Percentiles rank a stretch among this genome's conserved stretches.
Conservation (phyloP, 1,140 invertebrate species). For the Mya arenaria region DNA sequence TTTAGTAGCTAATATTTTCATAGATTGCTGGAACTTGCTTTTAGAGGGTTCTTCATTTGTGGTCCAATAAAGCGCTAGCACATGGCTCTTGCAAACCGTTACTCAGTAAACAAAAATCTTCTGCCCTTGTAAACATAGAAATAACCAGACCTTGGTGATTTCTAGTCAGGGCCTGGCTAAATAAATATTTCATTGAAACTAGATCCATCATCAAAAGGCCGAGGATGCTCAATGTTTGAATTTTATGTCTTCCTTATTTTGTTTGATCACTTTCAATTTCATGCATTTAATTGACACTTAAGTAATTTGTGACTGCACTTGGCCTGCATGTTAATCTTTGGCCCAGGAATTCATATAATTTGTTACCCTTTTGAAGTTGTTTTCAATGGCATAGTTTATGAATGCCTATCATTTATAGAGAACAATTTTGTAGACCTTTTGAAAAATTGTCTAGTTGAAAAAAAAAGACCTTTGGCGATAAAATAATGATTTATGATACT, state of each 20-base stretch:
- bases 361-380: no score
- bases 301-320: no score
- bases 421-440: no score
- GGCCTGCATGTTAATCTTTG: no score
- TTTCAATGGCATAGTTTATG: no score
- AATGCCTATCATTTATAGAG: no score
- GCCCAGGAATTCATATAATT: no score
- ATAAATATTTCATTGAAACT: not conserved
- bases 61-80: not conserved
- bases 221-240: not conserved
- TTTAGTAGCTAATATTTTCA: no score
- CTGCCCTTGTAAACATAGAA: no score
- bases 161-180: not conserved
- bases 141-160: not conserved
- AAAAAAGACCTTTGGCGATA: no score
- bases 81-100: not conserved
- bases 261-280: not conserved
- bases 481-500: no score
- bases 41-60: not conserved
- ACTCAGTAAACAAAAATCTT: not conserved
- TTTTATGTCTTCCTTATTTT: not conserved
- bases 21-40: not conserved
- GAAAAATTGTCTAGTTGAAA: no score
- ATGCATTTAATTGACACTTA: not conserved
- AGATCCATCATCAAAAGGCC: not conserved